Evolutionary conservation across 2,797 vertebrate genomes (phyloP), one percentile per base, ranked within the genome.

Genomic region (Darevskia mixta): DNA sequence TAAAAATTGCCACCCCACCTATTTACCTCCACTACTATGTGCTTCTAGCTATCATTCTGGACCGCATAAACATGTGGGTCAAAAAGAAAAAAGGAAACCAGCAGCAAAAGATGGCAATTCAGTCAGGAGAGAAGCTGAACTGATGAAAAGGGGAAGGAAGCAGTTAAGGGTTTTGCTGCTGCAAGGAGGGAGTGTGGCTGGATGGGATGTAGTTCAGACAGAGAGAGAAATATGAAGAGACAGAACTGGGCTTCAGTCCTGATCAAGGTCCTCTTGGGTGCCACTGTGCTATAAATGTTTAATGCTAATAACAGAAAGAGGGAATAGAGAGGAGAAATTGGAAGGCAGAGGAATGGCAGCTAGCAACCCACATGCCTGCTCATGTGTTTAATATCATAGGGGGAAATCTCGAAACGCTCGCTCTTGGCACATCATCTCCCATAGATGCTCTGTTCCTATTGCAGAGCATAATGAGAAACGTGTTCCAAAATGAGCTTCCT

Each of bases 331-430:
- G 86, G 35, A 41, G 18, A 11, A 0, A 0, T 23, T 5, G 2
- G 92, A 89, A 92, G 41, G 77, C 67, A 61, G 72, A 79, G 78
- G 64, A 90, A 45, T 71, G 79, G 29, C 27, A 83, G 83, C 18
- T 75, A 73, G 55, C 87, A 71, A 43, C 35, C 3, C n/a, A 49
- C 64, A 61, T 20, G 69, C 66, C 0, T 58, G 76, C 76, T 0
- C 0, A 66, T 32, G 86, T 5, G 8, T 18, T 71, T 73, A 58
- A 58, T 23, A 85, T 45, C 6, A 75, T 0, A 3, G 23, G 29
- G 77, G 3, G 41, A 85, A n/a, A 86, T 77, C n/a, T 27, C 67
- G 55, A 79, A 82, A 76, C 49, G 25, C 90, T 90, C 32, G 7
- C 66, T 86, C 86, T 55, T 88, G 82, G 69, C 66, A 64, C 25